A percentile compares a stretch with the other conserved stretches of the same genome.
Evolutionary conservation across 1,140 invertebrate species (phyloP).

Genomic region (Drosophila carrolli): DNA sequence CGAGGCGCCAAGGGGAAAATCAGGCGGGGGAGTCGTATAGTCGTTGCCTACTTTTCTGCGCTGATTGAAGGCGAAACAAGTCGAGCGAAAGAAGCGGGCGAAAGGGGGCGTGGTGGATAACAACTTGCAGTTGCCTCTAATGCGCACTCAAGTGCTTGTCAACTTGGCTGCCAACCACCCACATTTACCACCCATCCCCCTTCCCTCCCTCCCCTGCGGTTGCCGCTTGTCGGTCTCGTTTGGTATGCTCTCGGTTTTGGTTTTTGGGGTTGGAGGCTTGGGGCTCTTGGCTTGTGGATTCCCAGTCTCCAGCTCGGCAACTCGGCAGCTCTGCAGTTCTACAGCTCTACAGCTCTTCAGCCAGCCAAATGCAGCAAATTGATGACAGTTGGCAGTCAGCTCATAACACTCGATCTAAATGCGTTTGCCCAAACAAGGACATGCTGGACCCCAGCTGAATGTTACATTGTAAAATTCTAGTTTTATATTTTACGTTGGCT

Average conservation of each 20-base stretch:
- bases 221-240: constrained; percentile 30
- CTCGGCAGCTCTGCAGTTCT: neutral
- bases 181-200: neutral
- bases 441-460: neutral
- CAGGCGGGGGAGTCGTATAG: neutral
- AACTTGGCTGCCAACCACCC: constrained; percentile 53
- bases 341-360: neutral
- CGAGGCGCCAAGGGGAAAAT: neutral
- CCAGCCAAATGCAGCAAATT: constrained; percentile 71
- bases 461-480: constrained; percentile 8
- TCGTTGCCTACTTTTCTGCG: constrained; percentile 36
- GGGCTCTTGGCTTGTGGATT: neutral
- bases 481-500: neutral
- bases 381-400: constrained; percentile 62
- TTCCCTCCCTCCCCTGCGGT: constrained; percentile 1
- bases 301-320: neutral
- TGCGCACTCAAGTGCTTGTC: constrained; percentile 77
- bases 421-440: constrained; percentile 17
- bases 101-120: constrained; percentile 24
- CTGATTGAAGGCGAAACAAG: constrained; percentile 53
- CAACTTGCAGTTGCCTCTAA: constrained; percentile 60
- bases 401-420: constrained; percentile 21
- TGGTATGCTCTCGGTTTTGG: constrained; percentile 40
- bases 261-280: constrained; percentile 9
- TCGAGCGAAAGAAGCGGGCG: constrained; percentile 10